Conservation (phyloP, 2,113 vertebrate genomes). For the Gallinago paraguaiae region DNA sequence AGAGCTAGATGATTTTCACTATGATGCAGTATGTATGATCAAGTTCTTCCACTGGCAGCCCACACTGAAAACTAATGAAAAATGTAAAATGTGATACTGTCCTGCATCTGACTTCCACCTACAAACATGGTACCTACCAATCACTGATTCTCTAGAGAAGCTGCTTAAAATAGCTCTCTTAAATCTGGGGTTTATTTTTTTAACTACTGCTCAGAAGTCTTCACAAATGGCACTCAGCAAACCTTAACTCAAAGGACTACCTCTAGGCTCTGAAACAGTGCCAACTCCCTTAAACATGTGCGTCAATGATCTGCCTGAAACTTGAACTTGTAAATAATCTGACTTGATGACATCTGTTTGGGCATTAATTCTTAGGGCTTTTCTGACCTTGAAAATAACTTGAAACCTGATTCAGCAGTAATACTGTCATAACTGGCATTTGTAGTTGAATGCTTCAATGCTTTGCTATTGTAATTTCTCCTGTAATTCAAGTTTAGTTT, state of each 20-base stretch:
- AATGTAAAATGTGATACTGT: neutral
- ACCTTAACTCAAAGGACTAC: neutral
- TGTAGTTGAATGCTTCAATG: neutral
- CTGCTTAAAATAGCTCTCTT: neutral
- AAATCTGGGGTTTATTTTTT: neutral
- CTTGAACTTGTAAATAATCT: neutral
- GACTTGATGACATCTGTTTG: neutral
- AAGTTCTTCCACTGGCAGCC: neutral
- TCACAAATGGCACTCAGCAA: neutral
- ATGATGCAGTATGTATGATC: rapidly evolving
- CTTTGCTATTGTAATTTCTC: neutral
- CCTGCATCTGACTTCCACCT: neutral
- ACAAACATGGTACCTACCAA: neutral
- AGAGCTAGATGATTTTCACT: neutral
- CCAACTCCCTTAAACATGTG: neutral
- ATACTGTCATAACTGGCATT: neutral
- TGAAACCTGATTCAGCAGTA: neutral
- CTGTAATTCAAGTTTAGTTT: neutral
- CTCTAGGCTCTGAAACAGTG: neutral
- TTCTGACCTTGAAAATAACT: neutral
- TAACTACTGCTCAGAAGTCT: neutral
- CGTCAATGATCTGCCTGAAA: neutral
- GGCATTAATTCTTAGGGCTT: neutral
- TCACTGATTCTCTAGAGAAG: neutral
- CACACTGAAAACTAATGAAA: neutral